A percentile compares a stretch with the other conserved stretches of the same genome.
Evolutionary conservation across 2,888 invertebrate species (phyloP).

Genomic region (Amaurobius ferox): DNA sequence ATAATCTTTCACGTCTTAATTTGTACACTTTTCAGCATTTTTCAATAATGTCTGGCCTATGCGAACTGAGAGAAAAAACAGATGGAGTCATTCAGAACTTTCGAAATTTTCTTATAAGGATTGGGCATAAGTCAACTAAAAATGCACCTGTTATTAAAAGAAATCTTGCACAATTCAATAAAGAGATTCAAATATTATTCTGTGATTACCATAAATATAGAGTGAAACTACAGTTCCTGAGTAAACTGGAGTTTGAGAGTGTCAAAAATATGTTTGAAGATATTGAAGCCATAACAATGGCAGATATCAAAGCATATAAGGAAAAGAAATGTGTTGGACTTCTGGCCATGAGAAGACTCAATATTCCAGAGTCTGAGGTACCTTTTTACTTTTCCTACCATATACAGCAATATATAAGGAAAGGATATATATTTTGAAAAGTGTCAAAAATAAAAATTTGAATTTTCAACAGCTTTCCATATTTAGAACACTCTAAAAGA

Average conservation of each 20-base stretch:
- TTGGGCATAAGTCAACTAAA: not conserved
- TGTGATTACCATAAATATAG: not conserved
- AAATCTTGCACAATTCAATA: not conserved
- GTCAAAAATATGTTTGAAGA: not conserved
- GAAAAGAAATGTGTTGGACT: not conserved
- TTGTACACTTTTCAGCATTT: not conserved
- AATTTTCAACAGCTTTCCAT: no score
- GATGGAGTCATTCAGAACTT: not conserved
- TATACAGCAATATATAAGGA: no score
- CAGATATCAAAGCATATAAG: not conserved
- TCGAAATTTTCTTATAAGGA: not conserved
- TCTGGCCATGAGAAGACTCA: not conserved
- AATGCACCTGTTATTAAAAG: not conserved
- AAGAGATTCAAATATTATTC: not conserved
- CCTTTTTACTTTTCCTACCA: not conserved
- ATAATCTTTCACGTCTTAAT: no score
- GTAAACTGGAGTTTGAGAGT: not conserved
- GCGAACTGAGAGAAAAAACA: not conserved
- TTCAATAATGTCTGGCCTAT: not conserved
- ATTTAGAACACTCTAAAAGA: no score
- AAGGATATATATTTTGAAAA: no score
- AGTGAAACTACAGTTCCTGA: not conserved
- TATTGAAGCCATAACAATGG: not conserved
- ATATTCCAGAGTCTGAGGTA: not conserved
- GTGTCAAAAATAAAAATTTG: no score